phyloP scores from a whole-genome alignment of 2,797 vertebrate species.

The Carcharodon carcharias region DNA sequence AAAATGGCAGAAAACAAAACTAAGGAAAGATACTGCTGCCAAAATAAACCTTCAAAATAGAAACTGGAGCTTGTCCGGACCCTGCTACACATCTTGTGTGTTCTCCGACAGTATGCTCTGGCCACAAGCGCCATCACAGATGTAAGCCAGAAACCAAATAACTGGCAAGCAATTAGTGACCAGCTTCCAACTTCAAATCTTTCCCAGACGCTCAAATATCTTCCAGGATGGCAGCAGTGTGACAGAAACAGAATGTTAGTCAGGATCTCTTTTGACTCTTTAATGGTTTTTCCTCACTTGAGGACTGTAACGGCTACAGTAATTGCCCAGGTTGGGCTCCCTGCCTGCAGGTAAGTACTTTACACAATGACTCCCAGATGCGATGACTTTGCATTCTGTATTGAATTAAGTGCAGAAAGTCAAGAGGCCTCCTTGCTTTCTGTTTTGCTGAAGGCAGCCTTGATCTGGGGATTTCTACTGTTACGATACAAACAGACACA shows the following conservation, averaged over 20 bases:
- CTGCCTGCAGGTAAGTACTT: conserved; percentile 36
- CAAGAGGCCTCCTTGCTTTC: conserved; percentile 6
- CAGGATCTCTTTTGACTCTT: conserved; percentile 31
- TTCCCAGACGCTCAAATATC: conserved; percentile 29
- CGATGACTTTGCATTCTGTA: conserved; percentile 20
- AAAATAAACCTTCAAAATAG: conserved; percentile 11
- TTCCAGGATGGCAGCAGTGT: conserved; percentile 30
- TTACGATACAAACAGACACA: background rate
- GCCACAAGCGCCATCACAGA: conserved; percentile 49
- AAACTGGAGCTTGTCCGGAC: background rate
- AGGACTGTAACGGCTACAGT: conserved; percentile 18
- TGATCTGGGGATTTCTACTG: conserved; percentile 26
- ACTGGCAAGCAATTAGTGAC: conserved; percentile 70
- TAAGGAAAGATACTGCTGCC: background rate
- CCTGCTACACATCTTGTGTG: conserved; percentile 5
- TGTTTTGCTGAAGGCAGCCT: conserved; percentile 5
- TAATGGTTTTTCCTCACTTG: conserved; percentile 32
- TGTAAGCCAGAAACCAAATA: conserved; percentile 72
- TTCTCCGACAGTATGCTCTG: conserved; percentile 12
- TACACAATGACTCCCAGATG: conserved; percentile 33
- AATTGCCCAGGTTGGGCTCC: conserved; percentile 33
- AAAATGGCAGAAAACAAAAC: conserved; percentile 4
- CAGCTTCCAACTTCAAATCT: conserved; percentile 35
- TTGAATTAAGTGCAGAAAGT: conserved; percentile 8
- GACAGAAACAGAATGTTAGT: conserved; percentile 32